Evolutionary conservation across 2,888 invertebrate species (phyloP).

Genomic region (Mythimna ferrago): DNA sequence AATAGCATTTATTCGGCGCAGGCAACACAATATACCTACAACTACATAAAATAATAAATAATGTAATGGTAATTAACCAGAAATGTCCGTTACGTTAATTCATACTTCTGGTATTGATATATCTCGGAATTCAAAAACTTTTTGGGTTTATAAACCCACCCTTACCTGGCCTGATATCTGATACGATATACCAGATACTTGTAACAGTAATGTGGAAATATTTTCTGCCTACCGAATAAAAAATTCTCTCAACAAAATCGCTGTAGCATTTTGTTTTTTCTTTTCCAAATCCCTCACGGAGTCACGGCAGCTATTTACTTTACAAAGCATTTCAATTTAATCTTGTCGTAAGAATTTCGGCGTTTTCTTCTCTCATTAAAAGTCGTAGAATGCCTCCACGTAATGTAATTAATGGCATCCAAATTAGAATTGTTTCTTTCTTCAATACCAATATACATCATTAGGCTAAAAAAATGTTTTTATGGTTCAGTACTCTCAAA

Average conservation of each 20-base stretch:
- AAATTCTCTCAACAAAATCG: slow-evolving; percentile 21
- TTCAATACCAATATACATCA: slow-evolving; percentile 3
- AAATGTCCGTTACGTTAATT: too few species aligned
- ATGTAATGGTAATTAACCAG: too few species aligned
- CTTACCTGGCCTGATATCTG: too few species aligned
- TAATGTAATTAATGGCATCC: slow-evolving; percentile 48
- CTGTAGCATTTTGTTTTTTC: slow-evolving; percentile 37
- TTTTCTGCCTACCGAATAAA: slow-evolving; percentile 9
- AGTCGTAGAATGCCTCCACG: slow-evolving; percentile 55
- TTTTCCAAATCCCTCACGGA: slow-evolving; percentile 37
- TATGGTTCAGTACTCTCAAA: too few species aligned
- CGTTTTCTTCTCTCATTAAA: slow-evolving; percentile 55
- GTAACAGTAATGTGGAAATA: slow-evolving; percentile 1
- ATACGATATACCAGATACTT: background rate
- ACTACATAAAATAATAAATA: too few species aligned
- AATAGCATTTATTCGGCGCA: too few species aligned
- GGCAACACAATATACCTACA: too few species aligned
- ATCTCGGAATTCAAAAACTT: too few species aligned
- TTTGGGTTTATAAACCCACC: too few species aligned
- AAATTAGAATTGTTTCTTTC: slow-evolving; percentile 25
- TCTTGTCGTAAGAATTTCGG: slow-evolving; percentile 50
- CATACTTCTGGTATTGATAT: too few species aligned
- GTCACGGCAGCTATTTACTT: slow-evolving; percentile 40
- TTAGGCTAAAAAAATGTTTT: background rate
- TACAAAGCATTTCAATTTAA: slow-evolving; percentile 53